These are phyloP conservation scores for Ommatoiulus sabulosus DNA, from an alignment of 2,888 invertebrate species.

Conservation along the genomic window DNA sequence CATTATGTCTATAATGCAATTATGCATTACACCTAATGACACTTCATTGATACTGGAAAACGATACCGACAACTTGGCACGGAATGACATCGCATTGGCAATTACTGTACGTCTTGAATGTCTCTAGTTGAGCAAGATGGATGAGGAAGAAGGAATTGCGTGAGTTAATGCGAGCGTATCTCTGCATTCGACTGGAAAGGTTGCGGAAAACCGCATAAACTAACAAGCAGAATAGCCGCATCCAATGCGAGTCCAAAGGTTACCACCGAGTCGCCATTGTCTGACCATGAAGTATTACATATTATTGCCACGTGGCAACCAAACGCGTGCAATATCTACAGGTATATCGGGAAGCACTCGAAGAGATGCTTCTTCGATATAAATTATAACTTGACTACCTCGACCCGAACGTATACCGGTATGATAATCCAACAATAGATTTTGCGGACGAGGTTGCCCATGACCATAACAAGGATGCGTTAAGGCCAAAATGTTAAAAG, in stretches of 20 bases:
- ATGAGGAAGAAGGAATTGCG: neutral
- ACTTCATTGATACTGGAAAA: neutral
- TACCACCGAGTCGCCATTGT: neutral
- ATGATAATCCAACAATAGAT: neutral
- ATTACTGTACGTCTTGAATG: slow-evolving; percentile 20
- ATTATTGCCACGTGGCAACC: slow-evolving; percentile 18
- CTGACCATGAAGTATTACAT: neutral
- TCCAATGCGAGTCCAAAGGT: neutral
- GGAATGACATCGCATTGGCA: neutral
- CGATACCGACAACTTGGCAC: neutral
- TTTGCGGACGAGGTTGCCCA: neutral
- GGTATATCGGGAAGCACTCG: neutral
- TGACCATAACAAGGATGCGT: slow-evolving; percentile 18
- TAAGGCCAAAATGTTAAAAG: neutral
- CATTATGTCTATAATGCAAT: neutral
- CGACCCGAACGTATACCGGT: neutral
- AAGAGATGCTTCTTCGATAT: neutral
- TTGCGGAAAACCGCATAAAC: neutral
- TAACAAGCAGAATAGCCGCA: neutral
- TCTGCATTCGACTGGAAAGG: neutral
- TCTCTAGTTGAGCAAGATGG: slow-evolving; percentile 7
- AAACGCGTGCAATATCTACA: neutral
- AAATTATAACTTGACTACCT: slow-evolving; percentile 39
- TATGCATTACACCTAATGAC: slow-evolving; percentile 9
- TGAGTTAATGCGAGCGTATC: neutral